A percentile compares a stretch with the other conserved stretches of the same genome.
Conservation (phyloP, 2,113 vertebrate genomes). For the Hiodon tergisus region DNA sequence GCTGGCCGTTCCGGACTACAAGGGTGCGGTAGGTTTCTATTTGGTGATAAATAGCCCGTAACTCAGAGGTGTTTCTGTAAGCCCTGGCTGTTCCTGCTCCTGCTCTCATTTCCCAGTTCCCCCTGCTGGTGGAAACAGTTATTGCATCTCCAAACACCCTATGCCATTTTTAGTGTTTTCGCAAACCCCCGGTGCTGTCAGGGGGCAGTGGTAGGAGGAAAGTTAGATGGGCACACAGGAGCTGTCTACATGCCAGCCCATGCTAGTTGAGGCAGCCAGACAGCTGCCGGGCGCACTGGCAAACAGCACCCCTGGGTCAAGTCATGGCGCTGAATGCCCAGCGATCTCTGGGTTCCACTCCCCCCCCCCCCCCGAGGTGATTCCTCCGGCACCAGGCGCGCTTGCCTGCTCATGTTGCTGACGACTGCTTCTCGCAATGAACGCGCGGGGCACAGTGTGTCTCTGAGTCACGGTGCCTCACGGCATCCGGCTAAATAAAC, state of each 20-base stretch:
- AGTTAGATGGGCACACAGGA: background rate
- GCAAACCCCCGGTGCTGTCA: background rate
- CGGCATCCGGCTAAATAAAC: no score
- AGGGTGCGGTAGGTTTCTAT: background rate
- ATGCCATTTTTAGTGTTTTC: background rate
- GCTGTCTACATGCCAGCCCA: background rate
- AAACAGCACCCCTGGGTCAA: background rate
- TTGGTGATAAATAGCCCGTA: background rate
- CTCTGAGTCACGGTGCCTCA: no score
- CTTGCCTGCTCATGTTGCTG: no score
- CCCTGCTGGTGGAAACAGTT: slow-evolving; percentile 31
- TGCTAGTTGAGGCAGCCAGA: background rate
- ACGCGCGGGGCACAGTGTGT: no score
- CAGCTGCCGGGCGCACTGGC: background rate
- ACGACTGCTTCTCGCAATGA: no score
- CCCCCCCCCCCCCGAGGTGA: no score
- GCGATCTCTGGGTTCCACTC: background rate
- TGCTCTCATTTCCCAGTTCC: background rate
- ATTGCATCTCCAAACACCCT: background rate
- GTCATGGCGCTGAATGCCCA: background rate
- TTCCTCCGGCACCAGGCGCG: no score
- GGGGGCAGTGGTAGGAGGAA: background rate
- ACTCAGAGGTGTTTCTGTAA: slow-evolving; percentile 45
- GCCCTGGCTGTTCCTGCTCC: slow-evolving; percentile 40
- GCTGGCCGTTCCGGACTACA: background rate